Percentiles rank a stretch among this genome's conserved stretches.
Evolutionary conservation across 1,140 invertebrate species (phyloP).

Genomic region (Helicorthomorpha holstii): DNA sequence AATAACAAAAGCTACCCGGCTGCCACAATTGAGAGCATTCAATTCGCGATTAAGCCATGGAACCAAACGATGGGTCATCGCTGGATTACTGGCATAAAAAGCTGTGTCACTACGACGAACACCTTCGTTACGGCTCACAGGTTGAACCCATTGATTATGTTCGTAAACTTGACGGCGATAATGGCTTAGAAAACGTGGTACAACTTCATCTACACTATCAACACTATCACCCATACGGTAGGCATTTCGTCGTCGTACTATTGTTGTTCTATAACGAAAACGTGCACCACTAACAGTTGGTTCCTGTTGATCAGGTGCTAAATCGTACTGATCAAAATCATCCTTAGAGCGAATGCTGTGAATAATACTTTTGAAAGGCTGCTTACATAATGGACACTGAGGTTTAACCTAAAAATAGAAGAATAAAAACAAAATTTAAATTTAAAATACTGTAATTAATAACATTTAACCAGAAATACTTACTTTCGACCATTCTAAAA

Average conservation of each 20-base stretch:
- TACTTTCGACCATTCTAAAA: constrained; percentile 84
- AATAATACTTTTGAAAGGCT: constrained; percentile 74
- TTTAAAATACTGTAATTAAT: constrained; percentile 1
- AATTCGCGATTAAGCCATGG: constrained; percentile 80
- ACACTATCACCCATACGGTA: constrained; percentile 34
- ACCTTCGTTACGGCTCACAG: constrained; percentile 38
- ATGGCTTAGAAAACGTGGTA: constrained; percentile 15
- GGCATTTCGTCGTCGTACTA: constrained; percentile 34
- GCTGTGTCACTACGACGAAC: constrained; percentile 51
- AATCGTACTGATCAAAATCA: constrained; percentile 71
- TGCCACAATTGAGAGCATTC: constrained; percentile 40
- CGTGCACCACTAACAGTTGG: constrained; percentile 6
- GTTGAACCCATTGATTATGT: constrained; percentile 51
- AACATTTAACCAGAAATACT: constrained; percentile 12
- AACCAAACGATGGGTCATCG: constrained; percentile 56
- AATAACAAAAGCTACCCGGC: constrained; percentile 42
- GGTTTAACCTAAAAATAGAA: constrained; percentile 46
- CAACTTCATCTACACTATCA: neutral
- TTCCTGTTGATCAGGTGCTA: constrained; percentile 21
- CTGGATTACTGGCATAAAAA: constrained; percentile 54
- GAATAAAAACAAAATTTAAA: neutral
- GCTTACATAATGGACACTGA: constrained; percentile 86
- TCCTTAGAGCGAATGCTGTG: constrained; percentile 73
- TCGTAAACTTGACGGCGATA: constrained; percentile 54
- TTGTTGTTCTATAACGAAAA: constrained; percentile 26